Percentiles rank a stretch among this genome's conserved stretches.
Evolutionary conservation across 2,888 invertebrate species (phyloP).

Genomic region (Agrochola lota): DNA sequence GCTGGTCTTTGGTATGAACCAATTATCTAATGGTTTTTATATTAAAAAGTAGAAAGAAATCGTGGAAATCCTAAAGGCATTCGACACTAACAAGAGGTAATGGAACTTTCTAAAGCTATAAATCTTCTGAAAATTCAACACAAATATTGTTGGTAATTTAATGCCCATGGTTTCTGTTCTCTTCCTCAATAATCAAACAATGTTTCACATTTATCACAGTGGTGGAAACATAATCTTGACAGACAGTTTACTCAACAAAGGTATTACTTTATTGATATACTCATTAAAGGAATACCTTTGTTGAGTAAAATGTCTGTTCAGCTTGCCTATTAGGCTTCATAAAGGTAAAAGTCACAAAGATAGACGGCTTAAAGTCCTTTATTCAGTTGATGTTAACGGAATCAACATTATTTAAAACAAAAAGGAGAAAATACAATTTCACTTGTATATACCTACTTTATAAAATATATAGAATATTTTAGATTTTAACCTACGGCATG

Average conservation of each 20-base stretch:
- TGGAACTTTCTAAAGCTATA: neutral
- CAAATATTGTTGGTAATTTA: neutral
- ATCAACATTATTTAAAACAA: neutral
- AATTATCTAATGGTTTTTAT: neutral
- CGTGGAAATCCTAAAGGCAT: neutral
- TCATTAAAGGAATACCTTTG: too few relatives aligned
- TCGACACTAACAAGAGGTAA: neutral
- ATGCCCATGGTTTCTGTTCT: neutral
- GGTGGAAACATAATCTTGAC: neutral
- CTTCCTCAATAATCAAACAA: slow-evolving; percentile 9
- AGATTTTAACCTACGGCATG: too few relatives aligned
- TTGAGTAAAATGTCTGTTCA: too few relatives aligned
- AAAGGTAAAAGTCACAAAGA: neutral
- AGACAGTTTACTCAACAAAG: neutral
- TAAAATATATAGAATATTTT: too few relatives aligned
- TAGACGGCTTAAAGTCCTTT: neutral
- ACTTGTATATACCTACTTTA: too few relatives aligned
- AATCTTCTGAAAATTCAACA: neutral
- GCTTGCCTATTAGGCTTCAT: too few relatives aligned
- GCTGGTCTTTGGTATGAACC: neutral
- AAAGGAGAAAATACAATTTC: neutral
- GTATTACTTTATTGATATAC: too few relatives aligned
- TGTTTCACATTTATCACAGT: neutral
- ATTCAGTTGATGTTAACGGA: neutral
- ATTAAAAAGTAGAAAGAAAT: neutral